Percentiles rank a stretch among this genome's conserved stretches.
These are phyloP conservation scores for Chaenocephalus aceratus DNA, from an alignment of 2,113 vertebrate species.

Conservation along the genomic window DNA sequence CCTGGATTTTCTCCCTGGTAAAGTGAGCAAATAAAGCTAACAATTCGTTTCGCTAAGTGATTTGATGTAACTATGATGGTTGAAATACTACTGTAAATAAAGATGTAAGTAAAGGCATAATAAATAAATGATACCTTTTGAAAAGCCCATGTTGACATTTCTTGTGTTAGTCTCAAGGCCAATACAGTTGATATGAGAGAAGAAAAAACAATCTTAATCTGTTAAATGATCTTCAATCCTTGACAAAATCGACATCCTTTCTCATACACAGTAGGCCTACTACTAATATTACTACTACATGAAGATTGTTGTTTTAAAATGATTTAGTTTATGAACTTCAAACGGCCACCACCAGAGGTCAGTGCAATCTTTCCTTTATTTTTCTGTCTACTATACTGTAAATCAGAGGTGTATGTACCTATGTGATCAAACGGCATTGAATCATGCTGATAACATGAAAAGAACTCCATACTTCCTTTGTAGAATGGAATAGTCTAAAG, in stretches of 20 bases:
- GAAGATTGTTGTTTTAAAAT: no score
- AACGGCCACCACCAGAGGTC: constrained; percentile 53
- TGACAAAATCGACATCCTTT: no score
- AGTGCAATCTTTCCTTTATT: neutral
- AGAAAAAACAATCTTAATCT: no score
- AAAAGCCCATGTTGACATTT: constrained; percentile 33
- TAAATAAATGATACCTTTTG: constrained; percentile 72
- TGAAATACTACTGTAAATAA: constrained; percentile 78
- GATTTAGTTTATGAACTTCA: neutral
- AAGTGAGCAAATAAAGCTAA: constrained; percentile 19
- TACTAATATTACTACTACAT: neutral
- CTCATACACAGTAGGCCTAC: no score
- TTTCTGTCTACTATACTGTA: neutral
- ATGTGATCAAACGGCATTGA: constrained; percentile 15
- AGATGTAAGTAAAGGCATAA: constrained; percentile 75
- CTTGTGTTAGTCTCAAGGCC: neutral
- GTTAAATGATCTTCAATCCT: no score
- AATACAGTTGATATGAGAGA: no score
- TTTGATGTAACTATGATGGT: constrained; percentile 40
- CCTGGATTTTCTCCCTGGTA: constrained; percentile 12
- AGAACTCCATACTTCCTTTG: neutral
- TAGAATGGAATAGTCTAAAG: neutral
- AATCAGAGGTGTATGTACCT: neutral
- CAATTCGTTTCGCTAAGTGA: constrained; percentile 50
- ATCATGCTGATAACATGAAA: neutral